Conservation (phyloP, 2,797 vertebrate genomes). For the Huso huso region DNA sequence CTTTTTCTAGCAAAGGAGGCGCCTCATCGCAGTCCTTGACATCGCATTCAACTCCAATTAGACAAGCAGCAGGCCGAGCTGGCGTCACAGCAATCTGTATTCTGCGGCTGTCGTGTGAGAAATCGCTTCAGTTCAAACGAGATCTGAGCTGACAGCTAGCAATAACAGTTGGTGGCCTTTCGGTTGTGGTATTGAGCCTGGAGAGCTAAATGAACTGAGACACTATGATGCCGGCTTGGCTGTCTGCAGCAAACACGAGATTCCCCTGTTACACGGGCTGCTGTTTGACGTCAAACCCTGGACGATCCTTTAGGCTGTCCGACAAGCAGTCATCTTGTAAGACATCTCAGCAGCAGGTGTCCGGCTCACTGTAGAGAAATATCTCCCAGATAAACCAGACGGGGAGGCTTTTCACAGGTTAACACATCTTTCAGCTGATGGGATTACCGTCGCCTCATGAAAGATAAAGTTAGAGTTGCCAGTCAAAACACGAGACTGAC, state of each 20-base stretch:
- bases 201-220: not conserved
- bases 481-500: too few species aligned
- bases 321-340: not conserved
- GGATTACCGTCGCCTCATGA: too few species aligned
- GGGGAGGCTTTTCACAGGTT: too few species aligned
- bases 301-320: not conserved
- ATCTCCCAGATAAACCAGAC: too few species aligned
- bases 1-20: too few species aligned
- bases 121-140: not conserved
- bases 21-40: too few species aligned
- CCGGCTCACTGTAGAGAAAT: too few species aligned
- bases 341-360: not conserved
- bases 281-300: not conserved
- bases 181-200: not conserved
- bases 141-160: not conserved
- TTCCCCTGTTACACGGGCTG: not conserved
- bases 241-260: not conserved
- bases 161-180: conserved; percentile 3
- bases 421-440: too few species aligned
- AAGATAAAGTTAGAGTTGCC: too few species aligned
- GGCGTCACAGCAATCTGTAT: not conserved
- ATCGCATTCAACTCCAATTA: too few species aligned
- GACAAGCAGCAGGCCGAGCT: too few species aligned
- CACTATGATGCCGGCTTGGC: not conserved
- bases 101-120: not conserved